Evolutionary conservation across 1,140 invertebrate genomes (phyloP).

Genomic region (Drosophila sucinea): DNA sequence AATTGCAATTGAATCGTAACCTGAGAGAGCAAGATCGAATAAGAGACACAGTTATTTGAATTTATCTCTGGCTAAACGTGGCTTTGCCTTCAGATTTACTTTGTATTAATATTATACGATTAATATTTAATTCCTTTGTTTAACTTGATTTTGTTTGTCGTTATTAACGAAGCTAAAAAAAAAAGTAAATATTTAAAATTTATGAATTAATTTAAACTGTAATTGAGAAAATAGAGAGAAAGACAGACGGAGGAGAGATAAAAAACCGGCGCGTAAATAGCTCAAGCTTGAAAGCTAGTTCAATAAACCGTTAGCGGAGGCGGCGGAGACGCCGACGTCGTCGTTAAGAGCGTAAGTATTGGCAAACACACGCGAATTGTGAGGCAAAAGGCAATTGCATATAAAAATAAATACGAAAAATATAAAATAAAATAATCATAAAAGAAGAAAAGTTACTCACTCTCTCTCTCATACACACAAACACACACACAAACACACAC

Average conservation of each 20-base stretch:
- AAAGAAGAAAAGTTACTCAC: slow-evolving; percentile 52
- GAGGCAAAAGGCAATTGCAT: slow-evolving; percentile 67
- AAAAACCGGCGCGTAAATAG: slow-evolving; percentile 26
- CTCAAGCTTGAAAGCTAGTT: slow-evolving; percentile 34
- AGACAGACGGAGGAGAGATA: slow-evolving; percentile 25
- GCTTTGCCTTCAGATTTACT: slow-evolving; percentile 1
- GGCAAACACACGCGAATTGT: slow-evolving; percentile 69
- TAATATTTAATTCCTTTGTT: slow-evolving; percentile 22
- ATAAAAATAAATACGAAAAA: slow-evolving; percentile 69
- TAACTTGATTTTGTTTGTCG: neutral
- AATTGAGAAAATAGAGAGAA: slow-evolving; percentile 38
- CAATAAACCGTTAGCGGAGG: slow-evolving; percentile 48
- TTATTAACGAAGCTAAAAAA: slow-evolving; percentile 45
- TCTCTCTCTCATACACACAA: slow-evolving; percentile 41
- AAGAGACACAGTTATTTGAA: neutral
- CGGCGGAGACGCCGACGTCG: slow-evolving; percentile 4
- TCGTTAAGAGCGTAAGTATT: slow-evolving; percentile 31
- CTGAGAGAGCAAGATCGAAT: neutral
- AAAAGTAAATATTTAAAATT: slow-evolving; percentile 43
- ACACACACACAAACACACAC: slow-evolving; percentile 27
- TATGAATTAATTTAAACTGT: slow-evolving; percentile 34
- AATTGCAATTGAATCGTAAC: neutral
- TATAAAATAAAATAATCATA: slow-evolving; percentile 70
- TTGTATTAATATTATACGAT: slow-evolving; percentile 25
- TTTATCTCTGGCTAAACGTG: neutral